Percentiles rank a stretch among this genome's conserved stretches.
phyloP scores from a whole-genome alignment of 92 coral and sea anemone genomes.

The Heliopora coerulea region DNA sequence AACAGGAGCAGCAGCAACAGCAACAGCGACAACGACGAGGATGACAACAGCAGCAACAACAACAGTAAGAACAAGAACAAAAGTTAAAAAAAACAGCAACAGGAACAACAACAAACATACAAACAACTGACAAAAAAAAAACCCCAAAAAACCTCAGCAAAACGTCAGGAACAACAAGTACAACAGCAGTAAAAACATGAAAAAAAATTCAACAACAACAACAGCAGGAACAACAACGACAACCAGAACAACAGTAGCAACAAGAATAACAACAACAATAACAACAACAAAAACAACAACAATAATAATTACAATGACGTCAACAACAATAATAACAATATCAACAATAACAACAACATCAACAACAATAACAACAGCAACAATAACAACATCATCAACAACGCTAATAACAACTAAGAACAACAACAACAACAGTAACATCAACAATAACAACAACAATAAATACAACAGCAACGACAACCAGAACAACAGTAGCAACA shows the following conservation, averaged over 20 bases:
- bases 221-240: too few relatives aligned
- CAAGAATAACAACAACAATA: too few relatives aligned
- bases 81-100: neutral
- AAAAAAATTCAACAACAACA: too few relatives aligned
- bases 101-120: neutral
- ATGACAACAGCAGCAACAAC: conserved; percentile 3
- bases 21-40: neutral
- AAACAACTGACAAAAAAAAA: too few relatives aligned
- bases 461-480: neutral
- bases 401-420: neutral
- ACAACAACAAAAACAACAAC: too few relatives aligned
- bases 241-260: too few relatives aligned
- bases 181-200: too few relatives aligned
- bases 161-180: too few relatives aligned
- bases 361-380: too few relatives aligned
- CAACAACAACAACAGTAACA: conserved; percentile 1
- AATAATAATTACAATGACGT: too few relatives aligned
- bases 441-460: conserved; percentile 6
- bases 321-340: too few relatives aligned
- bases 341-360: too few relatives aligned
- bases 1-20: neutral
- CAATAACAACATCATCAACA: neutral
- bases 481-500: neutral
- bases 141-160: neutral
- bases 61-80: neutral